Base-by-base conservation (phyloP, 2,113 vertebrate species). In the Microcebus griseorufus region DNA sequence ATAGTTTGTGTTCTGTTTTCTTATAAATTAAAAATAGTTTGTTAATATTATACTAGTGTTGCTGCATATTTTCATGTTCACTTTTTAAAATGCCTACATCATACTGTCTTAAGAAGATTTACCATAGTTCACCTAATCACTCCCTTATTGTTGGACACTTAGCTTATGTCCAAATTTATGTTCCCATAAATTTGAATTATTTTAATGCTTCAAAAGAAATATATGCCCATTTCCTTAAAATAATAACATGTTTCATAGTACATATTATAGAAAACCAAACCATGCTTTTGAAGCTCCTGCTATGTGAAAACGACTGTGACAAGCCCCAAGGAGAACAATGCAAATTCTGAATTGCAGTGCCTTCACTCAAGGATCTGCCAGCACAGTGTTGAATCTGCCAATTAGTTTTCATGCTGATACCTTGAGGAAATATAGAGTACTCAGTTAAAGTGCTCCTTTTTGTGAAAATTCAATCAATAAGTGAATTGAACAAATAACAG, bases 191-290 rank as follows among this genome's bases (percentile, higher is more conserved):
- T 58, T 82, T 67, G 11, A 85, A 70, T 37, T 39, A 39, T 76
- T 75, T 94, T 92, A 82, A 45, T 45, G 29, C n/a, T 83, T n/a
- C 37, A 83, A 76, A 95, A 18, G 53, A 94, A 91, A 81, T 88
- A 75, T 5, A 39, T n/a, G 32, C 9, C 12, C 32, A 27, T 78
- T 85, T 95, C 42, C 60, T 80, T 90, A 70, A 89, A 86, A 72
- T 13, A 75, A 34, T 91, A 65, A 73, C 85, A 87, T 55, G 9
- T 65, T 29, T 90, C 65, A 67, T 3, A 48, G 37, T 58, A 64
- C 16, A 70, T 11, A 89, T 79, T 14, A 83, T n/a, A 10, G 9
- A 70, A 72, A 25, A 42, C 14, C 6, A 69, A 69, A 39, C 8
- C 20, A 17, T 67, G n/a, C 13, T 48, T 72, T 94, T 82, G 67